phyloP scores from a whole-genome alignment of 2,113 vertebrate genomes.

The Dryoscopus gambensis region DNA sequence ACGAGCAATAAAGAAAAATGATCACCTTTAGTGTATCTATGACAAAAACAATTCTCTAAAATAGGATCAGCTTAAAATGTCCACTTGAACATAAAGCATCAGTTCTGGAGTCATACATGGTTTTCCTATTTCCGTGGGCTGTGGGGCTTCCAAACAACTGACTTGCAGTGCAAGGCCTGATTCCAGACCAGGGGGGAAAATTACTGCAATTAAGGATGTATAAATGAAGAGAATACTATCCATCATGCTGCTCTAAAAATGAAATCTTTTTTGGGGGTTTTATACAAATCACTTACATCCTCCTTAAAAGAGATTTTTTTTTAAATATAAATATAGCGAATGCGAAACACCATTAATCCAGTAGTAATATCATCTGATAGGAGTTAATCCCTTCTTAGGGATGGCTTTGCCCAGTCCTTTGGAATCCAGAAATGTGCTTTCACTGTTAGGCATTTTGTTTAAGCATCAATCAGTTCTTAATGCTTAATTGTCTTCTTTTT shows the following conservation, averaged over 20 bases:
- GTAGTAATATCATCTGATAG: slow-evolving; percentile 79
- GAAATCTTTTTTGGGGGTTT: slow-evolving; percentile 30
- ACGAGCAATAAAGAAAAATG: slow-evolving; percentile 66
- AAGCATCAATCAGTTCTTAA: slow-evolving; percentile 69
- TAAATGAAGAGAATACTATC: slow-evolving; percentile 27
- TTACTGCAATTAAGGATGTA: slow-evolving; percentile 34
- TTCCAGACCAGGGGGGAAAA: background rate
- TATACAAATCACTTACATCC: slow-evolving; percentile 68
- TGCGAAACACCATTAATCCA: slow-evolving; percentile 74
- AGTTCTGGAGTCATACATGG: background rate
- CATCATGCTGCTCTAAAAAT: background rate
- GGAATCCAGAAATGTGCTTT: slow-evolving; percentile 70
- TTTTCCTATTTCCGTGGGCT: background rate
- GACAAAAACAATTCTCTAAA: slow-evolving; percentile 70
- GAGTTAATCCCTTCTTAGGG: slow-evolving; percentile 77
- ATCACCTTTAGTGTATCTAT: slow-evolving; percentile 68
- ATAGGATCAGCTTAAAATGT: slow-evolving; percentile 62
- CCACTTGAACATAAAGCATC: slow-evolving; percentile 13
- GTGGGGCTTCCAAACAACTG: background rate
- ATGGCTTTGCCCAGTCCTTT: slow-evolving; percentile 64
- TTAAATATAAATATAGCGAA: slow-evolving; percentile 69
- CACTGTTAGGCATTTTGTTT: slow-evolving; percentile 68
- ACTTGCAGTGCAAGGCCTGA: background rate
- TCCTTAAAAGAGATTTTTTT: slow-evolving; percentile 44
- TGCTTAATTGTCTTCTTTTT: slow-evolving; percentile 63